Conservation (phyloP, 92 coral and sea anemone species). For the Montipora capitata region DNA sequence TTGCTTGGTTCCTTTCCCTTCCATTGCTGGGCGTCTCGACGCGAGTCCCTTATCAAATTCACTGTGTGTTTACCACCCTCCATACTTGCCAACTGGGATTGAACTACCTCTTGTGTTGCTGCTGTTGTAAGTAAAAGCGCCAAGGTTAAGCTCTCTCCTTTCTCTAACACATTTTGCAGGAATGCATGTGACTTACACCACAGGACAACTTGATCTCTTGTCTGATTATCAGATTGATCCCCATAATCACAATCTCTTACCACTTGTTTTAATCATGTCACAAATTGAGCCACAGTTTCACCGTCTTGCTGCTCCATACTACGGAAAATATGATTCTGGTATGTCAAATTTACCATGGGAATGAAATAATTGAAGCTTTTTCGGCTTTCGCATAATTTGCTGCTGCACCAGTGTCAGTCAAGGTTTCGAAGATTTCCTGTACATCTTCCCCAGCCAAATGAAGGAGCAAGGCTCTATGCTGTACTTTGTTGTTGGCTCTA, state of each 20-base stretch:
- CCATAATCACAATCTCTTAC: slow-evolving; percentile 14
- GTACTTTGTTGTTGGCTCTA: background rate
- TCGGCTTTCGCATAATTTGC: slow-evolving; percentile 29
- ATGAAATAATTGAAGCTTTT: slow-evolving; percentile 33
- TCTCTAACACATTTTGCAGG: background rate
- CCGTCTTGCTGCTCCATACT: slow-evolving; percentile 20
- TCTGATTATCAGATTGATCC: background rate
- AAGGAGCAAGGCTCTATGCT: slow-evolving; percentile 55
- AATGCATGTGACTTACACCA: background rate
- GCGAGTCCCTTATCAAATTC: too few species aligned
- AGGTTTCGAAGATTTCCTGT: slow-evolving; percentile 47
- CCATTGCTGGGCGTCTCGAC: background rate
- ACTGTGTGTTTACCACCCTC: too few species aligned
- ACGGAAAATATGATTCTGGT: slow-evolving; percentile 42
- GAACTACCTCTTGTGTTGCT: background rate
- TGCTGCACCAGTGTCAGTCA: slow-evolving; percentile 14
- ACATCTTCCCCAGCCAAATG: slow-evolving; percentile 53
- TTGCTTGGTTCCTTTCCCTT: background rate
- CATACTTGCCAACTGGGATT: background rate
- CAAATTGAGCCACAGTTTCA: slow-evolving; percentile 15
- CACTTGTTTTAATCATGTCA: background rate
- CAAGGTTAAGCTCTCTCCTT: background rate
- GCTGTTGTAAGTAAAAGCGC: background rate
- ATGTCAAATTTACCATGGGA: slow-evolving; percentile 49
- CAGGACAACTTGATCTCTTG: background rate